These are phyloP conservation scores for Kryptopterus vitreolus DNA, from an alignment of 2,797 vertebrate species.

Conservation along the genomic window DNA sequence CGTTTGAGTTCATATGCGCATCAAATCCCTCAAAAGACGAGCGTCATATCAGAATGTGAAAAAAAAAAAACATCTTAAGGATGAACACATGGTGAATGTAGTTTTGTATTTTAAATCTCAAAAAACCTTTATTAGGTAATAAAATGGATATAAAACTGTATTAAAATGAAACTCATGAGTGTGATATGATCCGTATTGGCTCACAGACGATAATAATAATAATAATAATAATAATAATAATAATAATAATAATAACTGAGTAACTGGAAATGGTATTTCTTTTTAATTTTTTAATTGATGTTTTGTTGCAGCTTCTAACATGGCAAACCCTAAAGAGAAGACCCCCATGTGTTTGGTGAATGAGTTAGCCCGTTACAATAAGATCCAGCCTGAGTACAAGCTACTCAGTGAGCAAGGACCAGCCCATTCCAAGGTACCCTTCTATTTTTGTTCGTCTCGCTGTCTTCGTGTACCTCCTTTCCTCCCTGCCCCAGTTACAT, in stretches of 20 bases:
- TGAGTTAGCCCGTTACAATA: slow-evolving; percentile 98
- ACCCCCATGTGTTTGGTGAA: slow-evolving; percentile 98
- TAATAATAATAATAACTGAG: too few relatives aligned
- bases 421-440: slow-evolving; percentile 88
- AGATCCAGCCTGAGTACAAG: slow-evolving; percentile 93
- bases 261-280: too few relatives aligned
- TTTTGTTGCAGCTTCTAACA: slow-evolving; percentile 83
- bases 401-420: slow-evolving; percentile 92
- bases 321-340: slow-evolving; percentile 99
- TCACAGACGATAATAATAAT: background rate
- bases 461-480: background rate
- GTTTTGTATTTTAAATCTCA: too few relatives aligned
- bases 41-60: too few relatives aligned
- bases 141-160: background rate
- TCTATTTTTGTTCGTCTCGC: background rate
- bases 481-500: background rate
- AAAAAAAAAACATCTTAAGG: too few relatives aligned
- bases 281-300: background rate
- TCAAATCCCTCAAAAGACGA: too few relatives aligned
- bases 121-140: background rate
- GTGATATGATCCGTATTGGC: background rate
- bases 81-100: too few relatives aligned
- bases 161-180: too few relatives aligned
- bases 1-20: too few relatives aligned
- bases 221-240: too few relatives aligned